Percentiles rank a stretch among this genome's conserved stretches.
Evolutionary conservation across 92 coral and sea anemone species (phyloP).

Genomic region (Meandrina meandrites): DNA sequence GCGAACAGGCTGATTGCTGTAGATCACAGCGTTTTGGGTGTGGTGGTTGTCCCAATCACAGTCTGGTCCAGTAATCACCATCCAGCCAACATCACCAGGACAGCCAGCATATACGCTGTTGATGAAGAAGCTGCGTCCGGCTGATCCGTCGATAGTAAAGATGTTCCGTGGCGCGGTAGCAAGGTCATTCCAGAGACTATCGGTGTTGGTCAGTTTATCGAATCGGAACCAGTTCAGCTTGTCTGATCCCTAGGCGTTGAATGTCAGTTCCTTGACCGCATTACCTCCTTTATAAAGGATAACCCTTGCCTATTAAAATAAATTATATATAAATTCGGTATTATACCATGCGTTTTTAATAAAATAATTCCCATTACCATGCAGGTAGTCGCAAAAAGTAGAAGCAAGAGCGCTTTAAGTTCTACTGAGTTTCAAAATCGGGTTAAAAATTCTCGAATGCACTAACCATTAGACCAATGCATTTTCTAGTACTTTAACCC

Average conservation of each 20-base stretch:
- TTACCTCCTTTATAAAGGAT: slow-evolving; percentile 38
- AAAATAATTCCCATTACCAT: not conserved
- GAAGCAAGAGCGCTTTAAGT: not conserved
- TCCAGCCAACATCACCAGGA: slow-evolving; percentile 45
- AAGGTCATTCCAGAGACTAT: slow-evolving; percentile 55
- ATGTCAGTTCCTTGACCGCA: slow-evolving; percentile 35
- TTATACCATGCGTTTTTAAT: not conserved
- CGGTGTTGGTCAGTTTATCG: slow-evolving; percentile 7
- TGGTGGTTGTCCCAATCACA: slow-evolving; percentile 43
- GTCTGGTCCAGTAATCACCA: not conserved
- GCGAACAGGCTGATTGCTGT: slow-evolving; percentile 14
- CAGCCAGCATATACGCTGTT: slow-evolving; percentile 52
- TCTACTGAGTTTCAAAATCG: not conserved
- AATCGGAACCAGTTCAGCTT: slow-evolving; percentile 52
- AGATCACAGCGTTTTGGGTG: slow-evolving; percentile 10
- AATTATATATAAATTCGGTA: not conserved
- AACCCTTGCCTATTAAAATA: slow-evolving; percentile 31
- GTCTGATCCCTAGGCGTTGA: slow-evolving; percentile 48
- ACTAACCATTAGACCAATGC: not conserved
- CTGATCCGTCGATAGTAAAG: slow-evolving; percentile 21
- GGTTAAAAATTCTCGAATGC: not conserved
- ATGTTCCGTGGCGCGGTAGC: slow-evolving; percentile 32
- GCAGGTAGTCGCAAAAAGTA: not conserved
- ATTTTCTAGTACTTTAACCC: not conserved
- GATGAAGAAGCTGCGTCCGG: slow-evolving; percentile 48